Conservation (phyloP, 2,113 vertebrate species). For the Prolemur simus region DNA sequence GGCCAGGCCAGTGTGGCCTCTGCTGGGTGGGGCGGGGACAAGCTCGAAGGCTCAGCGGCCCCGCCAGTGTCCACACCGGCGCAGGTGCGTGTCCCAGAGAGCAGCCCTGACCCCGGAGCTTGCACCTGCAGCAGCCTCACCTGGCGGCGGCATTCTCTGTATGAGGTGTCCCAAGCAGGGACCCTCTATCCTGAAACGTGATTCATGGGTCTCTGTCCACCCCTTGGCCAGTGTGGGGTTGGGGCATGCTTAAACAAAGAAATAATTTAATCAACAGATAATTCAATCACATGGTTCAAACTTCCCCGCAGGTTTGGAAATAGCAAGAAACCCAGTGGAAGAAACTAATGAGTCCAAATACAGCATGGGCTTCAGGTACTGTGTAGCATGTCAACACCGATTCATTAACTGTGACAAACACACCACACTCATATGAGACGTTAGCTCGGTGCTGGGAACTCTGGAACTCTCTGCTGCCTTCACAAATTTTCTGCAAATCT, state of each 20-base stretch:
- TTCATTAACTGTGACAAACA: neutral
- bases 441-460: fast-evolving
- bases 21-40: fast-evolving
- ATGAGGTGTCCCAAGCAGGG: neutral
- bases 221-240: neutral
- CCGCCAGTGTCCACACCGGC: no score
- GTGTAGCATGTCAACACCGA: fast-evolving
- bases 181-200: neutral
- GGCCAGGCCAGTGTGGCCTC: neutral
- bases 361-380: fast-evolving
- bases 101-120: no score
- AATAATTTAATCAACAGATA: neutral
- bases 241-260: neutral
- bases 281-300: neutral
- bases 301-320: neutral
- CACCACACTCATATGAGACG: fast-evolving
- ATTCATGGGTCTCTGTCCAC: neutral
- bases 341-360: neutral
- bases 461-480: no score
- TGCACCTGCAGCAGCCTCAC: neutral
- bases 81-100: fast-evolving
- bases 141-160: neutral
- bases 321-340: neutral
- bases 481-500: neutral
- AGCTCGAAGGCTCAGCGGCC: fast-evolving